A percentile compares a stretch with the other conserved stretches of the same genome.
Conservation (phyloP, 2,113 vertebrate genomes). For the chimpanzee (Pan troglodytes) region DNA sequence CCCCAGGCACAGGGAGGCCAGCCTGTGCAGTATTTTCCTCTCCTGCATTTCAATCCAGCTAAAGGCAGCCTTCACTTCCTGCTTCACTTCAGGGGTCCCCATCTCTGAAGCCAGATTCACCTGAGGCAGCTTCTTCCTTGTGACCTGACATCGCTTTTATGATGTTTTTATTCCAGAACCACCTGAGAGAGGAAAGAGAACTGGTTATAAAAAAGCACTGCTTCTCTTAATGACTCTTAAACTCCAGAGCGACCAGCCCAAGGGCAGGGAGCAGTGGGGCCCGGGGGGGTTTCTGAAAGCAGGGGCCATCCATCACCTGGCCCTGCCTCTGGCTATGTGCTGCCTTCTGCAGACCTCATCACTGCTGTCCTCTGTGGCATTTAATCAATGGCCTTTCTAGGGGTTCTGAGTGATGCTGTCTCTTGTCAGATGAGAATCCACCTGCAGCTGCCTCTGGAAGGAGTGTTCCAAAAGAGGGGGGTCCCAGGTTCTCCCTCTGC, state of each 20-base stretch:
- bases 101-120: background rate
- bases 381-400: background rate
- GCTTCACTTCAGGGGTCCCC: background rate
- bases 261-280: background rate
- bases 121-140: background rate
- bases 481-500: background rate
- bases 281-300: background rate
- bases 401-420: background rate
- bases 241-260: background rate
- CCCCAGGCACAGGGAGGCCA: background rate
- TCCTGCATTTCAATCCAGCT: background rate
- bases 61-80: background rate
- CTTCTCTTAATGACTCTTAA: slow-evolving; percentile 31
- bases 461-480: background rate
- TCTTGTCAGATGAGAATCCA: background rate
- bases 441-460: background rate
- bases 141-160: background rate
- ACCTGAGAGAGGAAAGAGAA: background rate
- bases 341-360: background rate
- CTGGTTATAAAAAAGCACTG: background rate
- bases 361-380: fast-evolving
- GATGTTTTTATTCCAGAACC: background rate
- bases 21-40: background rate
- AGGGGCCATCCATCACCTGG: background rate
- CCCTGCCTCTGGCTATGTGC: background rate